A percentile compares a stretch with the other conserved stretches of the same genome.
Conservation (phyloP, 2,888 invertebrate species). For the Amphimallon solstitiale region DNA sequence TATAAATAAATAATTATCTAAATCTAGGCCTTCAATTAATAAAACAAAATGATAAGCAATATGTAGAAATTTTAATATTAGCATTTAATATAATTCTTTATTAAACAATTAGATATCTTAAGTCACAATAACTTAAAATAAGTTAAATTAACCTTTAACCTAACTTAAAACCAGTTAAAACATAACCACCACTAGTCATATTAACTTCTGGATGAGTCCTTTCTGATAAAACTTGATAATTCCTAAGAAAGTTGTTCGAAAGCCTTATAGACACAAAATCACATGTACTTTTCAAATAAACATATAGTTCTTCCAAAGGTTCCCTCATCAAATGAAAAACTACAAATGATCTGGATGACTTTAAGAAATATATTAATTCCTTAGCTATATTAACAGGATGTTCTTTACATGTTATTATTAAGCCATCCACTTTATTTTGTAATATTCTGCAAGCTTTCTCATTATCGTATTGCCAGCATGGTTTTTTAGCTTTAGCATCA, state of each 20-base stretch:
- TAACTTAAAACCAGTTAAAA: slow-evolving; percentile 75
- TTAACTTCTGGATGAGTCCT: slow-evolving; percentile 95
- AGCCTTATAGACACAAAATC: slow-evolving; percentile 82
- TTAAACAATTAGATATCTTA: not conserved
- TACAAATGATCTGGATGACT: slow-evolving; percentile 85
- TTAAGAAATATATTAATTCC: slow-evolving; percentile 79
- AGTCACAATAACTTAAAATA: slow-evolving; percentile 9
- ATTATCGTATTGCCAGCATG: slow-evolving; percentile 77
- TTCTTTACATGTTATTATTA: slow-evolving; percentile 84
- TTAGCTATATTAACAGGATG: slow-evolving; percentile 85
- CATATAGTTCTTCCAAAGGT: slow-evolving; percentile 85
- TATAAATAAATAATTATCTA: too few species aligned
- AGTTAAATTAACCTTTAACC: slow-evolving; percentile 36
- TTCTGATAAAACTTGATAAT: slow-evolving; percentile 89
- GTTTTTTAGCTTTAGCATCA: slow-evolving; percentile 63
- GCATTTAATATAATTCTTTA: slow-evolving; percentile 8
- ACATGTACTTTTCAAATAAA: slow-evolving; percentile 76
- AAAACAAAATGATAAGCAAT: not conserved
- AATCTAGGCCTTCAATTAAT: not conserved
- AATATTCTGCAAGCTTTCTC: slow-evolving; percentile 73
- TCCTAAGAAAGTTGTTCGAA: slow-evolving; percentile 86
- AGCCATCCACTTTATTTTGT: slow-evolving; percentile 74
- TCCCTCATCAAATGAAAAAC: slow-evolving; percentile 84
- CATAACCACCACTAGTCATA: slow-evolving; percentile 91
- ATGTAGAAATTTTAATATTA: not conserved